Conservation (phyloP, 2,113 vertebrate genomes). For the Gambusia holbrooki region DNA sequence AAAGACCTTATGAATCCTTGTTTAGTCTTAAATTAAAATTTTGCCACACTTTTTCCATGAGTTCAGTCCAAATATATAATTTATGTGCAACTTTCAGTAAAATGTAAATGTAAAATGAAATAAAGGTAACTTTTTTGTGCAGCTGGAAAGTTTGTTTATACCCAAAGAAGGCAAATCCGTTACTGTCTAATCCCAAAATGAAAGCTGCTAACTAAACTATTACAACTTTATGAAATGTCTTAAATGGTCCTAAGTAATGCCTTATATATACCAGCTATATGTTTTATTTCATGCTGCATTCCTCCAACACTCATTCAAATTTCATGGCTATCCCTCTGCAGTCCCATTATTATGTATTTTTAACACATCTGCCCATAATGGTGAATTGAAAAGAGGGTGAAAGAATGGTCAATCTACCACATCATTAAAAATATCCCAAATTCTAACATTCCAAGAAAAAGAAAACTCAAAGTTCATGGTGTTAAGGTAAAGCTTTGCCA, state of each 20-base stretch:
- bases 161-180: no score
- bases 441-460: constrained; percentile 41
- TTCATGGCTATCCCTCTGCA: constrained; percentile 73
- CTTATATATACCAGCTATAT: constrained; percentile 22
- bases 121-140: not conserved
- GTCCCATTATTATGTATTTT: constrained; percentile 77
- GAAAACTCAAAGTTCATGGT: constrained; percentile 71
- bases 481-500: constrained; percentile 66
- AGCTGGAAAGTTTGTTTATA: not conserved
- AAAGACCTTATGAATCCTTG: no score
- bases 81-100: no score
- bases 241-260: constrained; percentile 31
- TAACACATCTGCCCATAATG: constrained; percentile 68
- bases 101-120: not conserved
- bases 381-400: constrained; percentile 70
- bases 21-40: no score
- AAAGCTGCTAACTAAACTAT: constrained; percentile 17
- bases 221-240: constrained; percentile 17
- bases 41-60: no score
- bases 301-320: constrained; percentile 72
- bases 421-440: constrained; percentile 74
- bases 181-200: not conserved
- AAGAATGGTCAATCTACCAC: constrained; percentile 65
- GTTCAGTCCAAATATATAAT: no score
- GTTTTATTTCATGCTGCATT: constrained; percentile 57